Evolutionary conservation across 1,140 invertebrate species (phyloP), one percentile per base, ranked within the genome.

Genomic region (Lutraria rhynchaena): DNA sequence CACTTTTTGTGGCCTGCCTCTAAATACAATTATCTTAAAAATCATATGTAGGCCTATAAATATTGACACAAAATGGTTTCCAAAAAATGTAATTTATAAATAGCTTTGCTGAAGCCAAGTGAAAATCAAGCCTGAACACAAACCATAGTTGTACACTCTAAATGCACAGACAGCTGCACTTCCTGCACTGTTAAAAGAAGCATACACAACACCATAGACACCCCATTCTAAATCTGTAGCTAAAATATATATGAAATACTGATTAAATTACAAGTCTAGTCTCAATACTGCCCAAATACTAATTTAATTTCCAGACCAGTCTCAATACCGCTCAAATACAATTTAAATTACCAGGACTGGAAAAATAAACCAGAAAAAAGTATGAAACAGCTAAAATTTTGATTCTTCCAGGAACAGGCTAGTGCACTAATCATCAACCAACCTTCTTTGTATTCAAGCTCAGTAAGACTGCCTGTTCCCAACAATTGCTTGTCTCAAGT

Each of bases 91-190:
- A n/a, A n/a, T n/a, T n/a, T n/a, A n/a, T n/a, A n/a, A n/a, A n/a
- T n/a, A n/a, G n/a, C n/a, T n/a, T n/a, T n/a, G n/a, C n/a, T n/a
- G n/a, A n/a, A n/a, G n/a, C n/a, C n/a, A n/a, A n/a, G n/a, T n/a
- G n/a, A n/a, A n/a, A n/a, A n/a, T n/a, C n/a, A n/a, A n/a, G n/a
- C n/a, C n/a, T n/a, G n/a, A 41, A 7, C 15, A 33, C 83, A 58
- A 70, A 85, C 84, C 63, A 19, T 46, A 74, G 29, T 77, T 81
- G 51, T 70, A 86, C 17, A 86, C 37, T 19, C 69, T 69, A 41
- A 84, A 86, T 17, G 76, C 57, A 74, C 83, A 84, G 5, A 84
- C 65, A 35, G 81, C 81, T 13, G 85, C 85, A 69, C 83, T 84
- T 63, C 78, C 73, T 3, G 65, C 17, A 9, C 27, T 17, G 51